Conservation (phyloP, 2,113 vertebrate genomes). For the Psittacus erithacus region DNA sequence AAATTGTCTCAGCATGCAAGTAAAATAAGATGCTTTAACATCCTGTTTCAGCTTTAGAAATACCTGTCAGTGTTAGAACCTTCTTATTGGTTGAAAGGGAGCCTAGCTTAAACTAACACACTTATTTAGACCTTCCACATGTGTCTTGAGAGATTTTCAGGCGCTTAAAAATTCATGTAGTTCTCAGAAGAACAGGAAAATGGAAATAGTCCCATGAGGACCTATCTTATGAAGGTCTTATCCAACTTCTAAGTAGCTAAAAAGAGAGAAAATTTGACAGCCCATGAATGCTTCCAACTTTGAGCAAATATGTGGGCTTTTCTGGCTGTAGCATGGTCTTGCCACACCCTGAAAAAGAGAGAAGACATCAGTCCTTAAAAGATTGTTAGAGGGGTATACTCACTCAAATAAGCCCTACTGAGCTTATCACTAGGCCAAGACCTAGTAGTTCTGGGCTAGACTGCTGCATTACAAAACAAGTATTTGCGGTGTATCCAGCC, state of each 20-base stretch:
- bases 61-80: background rate
- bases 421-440: background rate
- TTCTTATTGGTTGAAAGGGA: background rate
- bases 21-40: background rate
- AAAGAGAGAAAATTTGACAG: background rate
- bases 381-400: background rate
- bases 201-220: background rate
- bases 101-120: background rate
- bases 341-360: background rate
- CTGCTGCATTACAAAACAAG: background rate
- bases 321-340: background rate
- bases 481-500: background rate
- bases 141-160: background rate
- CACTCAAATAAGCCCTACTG: background rate
- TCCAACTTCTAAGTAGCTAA: background rate
- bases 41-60: background rate
- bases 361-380: background rate
- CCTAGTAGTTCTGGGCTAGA: background rate
- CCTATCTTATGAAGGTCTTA: background rate
- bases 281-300: background rate
- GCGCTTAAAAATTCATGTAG: background rate
- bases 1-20: background rate
- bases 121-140: background rate
- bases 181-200: background rate
- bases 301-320: background rate